A percentile compares a stretch with the other conserved stretches of the same genome.
These are phyloP conservation scores for Fregetta grallaria DNA, from an alignment of 2,113 vertebrate genomes.

Conservation along the genomic window DNA sequence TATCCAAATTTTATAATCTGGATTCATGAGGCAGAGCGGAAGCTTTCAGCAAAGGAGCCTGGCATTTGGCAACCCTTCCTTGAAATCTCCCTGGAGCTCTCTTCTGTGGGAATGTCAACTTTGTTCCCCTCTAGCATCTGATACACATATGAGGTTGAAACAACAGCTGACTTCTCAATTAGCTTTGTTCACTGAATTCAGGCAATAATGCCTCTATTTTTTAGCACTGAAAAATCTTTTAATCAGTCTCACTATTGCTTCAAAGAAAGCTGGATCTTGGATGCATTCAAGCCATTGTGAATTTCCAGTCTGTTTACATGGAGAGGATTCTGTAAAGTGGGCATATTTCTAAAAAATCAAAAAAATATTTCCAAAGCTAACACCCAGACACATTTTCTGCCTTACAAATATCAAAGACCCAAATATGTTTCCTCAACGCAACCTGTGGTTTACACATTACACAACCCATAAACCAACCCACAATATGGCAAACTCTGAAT, in stretches of 20 bases:
- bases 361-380: not conserved
- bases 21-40: not conserved
- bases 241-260: not conserved
- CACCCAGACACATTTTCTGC: not conserved
- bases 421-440: not conserved
- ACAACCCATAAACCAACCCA: not conserved
- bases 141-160: not conserved
- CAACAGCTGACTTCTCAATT: not conserved
- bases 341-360: not conserved
- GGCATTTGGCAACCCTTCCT: not conserved
- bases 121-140: slow-evolving; percentile 3
- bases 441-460: not conserved
- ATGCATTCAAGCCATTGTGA: not conserved
- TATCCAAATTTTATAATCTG: not conserved
- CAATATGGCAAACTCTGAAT: not conserved
- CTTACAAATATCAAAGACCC: not conserved
- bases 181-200: not conserved
- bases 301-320: not conserved
- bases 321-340: not conserved
- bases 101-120: not conserved
- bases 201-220: not conserved
- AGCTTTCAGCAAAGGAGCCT: not conserved
- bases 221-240: not conserved
- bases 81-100: not conserved
- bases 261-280: not conserved